Conservation (phyloP, 2,113 vertebrate species). For the Muntiacus reevesi region DNA sequence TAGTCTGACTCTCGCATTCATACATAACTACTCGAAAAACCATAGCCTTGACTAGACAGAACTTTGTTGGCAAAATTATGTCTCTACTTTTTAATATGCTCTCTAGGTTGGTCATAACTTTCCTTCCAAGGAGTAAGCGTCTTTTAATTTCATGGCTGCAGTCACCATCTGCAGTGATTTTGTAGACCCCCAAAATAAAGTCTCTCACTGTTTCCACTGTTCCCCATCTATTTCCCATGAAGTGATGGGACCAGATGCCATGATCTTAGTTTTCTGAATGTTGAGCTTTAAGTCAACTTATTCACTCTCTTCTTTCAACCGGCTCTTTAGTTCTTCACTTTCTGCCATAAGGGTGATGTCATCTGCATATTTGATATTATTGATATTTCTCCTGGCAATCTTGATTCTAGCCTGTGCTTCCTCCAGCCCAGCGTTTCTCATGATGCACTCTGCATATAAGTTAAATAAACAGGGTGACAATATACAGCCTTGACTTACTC, state of each 20-base stretch:
- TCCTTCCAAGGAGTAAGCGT: neutral
- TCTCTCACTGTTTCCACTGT: neutral
- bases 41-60: neutral
- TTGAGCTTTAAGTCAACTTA: neutral
- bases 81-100: neutral
- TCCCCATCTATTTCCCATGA: neutral
- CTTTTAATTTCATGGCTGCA: neutral
- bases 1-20: neutral
- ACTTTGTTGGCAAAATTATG: neutral
- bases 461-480: neutral
- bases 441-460: neutral
- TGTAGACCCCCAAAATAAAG: neutral
- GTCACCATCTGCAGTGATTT: neutral
- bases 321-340: neutral
- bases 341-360: neutral
- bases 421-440: accelerated
- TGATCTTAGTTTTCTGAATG: neutral
- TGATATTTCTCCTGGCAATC: neutral
- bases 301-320: neutral
- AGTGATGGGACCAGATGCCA: neutral
- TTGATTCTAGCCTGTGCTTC: neutral
- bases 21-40: neutral
- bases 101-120: neutral
- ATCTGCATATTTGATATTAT: neutral
- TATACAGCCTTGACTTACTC: neutral